These are phyloP conservation scores for Lochmaea crataegi DNA, from an alignment of 2,888 invertebrate species.

Conservation along the genomic window DNA sequence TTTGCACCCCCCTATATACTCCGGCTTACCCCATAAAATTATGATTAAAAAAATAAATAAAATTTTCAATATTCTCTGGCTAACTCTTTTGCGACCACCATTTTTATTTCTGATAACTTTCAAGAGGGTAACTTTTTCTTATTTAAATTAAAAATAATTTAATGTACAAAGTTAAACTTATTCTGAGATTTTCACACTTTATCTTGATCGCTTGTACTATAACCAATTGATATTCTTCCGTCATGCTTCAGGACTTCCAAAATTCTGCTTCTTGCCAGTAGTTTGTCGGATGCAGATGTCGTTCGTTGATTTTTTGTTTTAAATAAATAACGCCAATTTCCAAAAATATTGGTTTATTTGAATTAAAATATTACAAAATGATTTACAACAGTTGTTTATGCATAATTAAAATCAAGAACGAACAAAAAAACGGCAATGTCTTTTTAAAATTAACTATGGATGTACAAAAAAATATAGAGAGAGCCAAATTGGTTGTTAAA, in stretches of 20 bases:
- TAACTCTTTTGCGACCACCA: no score
- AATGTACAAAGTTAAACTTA: no score
- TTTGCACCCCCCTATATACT: no score
- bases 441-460: neutral
- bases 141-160: no score
- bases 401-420: neutral
- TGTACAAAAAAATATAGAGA: neutral
- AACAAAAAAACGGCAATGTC: neutral
- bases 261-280: neutral
- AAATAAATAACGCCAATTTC: conserved; percentile 17
- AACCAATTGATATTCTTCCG: neutral
- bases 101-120: no score
- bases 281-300: neutral
- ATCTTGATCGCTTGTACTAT: neutral
- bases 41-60: no score
- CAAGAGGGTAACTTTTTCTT: no score
- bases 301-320: neutral
- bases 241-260: neutral
- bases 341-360: conserved; percentile 14
- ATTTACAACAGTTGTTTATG: neutral
- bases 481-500: neutral
- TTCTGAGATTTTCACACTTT: no score
- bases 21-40: no score
- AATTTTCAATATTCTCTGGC: no score
- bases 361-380: conserved; percentile 7